A percentile compares a stretch with the other conserved stretches of the same genome.
These are phyloP conservation scores for Lineus longissimus DNA, from an alignment of 1,140 invertebrate genomes.

Conservation along the genomic window DNA sequence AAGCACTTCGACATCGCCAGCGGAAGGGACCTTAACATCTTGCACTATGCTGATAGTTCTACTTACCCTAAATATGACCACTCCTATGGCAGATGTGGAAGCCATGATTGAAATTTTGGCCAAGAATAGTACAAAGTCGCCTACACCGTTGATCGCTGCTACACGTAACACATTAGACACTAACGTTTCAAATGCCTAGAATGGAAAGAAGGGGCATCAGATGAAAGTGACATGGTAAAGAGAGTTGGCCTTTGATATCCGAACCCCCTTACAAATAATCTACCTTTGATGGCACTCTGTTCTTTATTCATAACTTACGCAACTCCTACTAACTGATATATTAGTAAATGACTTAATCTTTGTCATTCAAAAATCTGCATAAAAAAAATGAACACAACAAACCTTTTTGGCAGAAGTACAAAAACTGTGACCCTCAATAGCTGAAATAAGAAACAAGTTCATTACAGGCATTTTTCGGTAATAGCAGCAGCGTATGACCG, in stretches of 20 bases:
- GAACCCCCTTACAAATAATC: no score
- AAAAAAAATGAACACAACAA: not conserved
- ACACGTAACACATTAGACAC: constrained; percentile 75
- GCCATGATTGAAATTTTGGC: constrained; percentile 80
- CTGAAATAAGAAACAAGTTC: not conserved
- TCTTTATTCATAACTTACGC: no score
- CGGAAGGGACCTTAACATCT: no score
- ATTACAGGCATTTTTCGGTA: no score
- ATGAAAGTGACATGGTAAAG: no score
- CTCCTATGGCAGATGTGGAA: constrained; percentile 51
- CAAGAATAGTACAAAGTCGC: constrained; percentile 89
- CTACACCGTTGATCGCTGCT: constrained; percentile 86
- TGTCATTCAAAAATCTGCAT: constrained; percentile 1
- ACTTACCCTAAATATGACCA: constrained; percentile 61
- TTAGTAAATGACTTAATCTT: no score
- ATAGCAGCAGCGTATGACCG: no score
- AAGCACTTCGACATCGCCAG: no score
- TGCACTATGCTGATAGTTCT: not conserved
- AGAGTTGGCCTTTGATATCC: no score
- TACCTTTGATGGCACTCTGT: no score
- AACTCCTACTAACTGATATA: no score
- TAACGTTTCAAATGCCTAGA: constrained; percentile 46
- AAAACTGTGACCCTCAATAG: constrained; percentile 29
- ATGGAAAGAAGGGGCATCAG: not conserved
- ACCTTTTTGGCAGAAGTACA: constrained; percentile 15